Evolutionary conservation across 1,140 invertebrate species (phyloP), one percentile per base, ranked within the genome.

Genomic region (Brachionus koreanus): DNA sequence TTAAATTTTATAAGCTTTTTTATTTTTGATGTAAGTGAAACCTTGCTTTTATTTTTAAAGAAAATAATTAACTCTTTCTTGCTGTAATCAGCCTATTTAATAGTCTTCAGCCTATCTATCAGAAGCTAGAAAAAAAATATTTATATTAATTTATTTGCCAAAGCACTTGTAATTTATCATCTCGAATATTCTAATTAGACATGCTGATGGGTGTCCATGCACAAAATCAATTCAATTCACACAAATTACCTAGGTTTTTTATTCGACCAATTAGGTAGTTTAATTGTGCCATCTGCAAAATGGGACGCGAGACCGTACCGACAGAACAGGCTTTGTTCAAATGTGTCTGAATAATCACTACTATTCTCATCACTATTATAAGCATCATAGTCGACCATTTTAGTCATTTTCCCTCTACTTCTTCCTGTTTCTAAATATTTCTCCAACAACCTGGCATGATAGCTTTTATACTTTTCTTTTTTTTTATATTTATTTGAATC

Each of bases 391-490:
- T 74, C 69, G 23, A 23, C 3, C 37, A 46, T 46, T n/a, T 74
- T 74, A 9, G 16, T 74, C 69, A 74, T 74, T 25, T 74, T 74
- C 13, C 69, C 69, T 29, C 69, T 74, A 39, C 69, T 74, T 74
- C 37, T 46, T 12, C 69, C 69, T 12, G 42, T 42, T 29, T 74
- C 69, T 10, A 74, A 46, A 74, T 74, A 74, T n/a, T 74, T 74
- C 25, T 74, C 69, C 43, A 74, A 33, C 43, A 74, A 13, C 10
- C 43, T 74, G 5, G 25, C 19, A 74, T 74, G 69, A 39, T 46
- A 74, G 33, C 39, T 74, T 25, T 74, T 74, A 39, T 74, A 74
- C n/a, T 74, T 74, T 74, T 74, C 39, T 25, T 74, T 74, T 74
- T 74, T 74, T 10, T 43, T 69, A 6, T 35, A 7, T 10, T 33